Evolutionary conservation across 2,113 vertebrate species (phyloP), one percentile per base, ranked within the genome.

Genomic region (Corythornis cristatus): DNA sequence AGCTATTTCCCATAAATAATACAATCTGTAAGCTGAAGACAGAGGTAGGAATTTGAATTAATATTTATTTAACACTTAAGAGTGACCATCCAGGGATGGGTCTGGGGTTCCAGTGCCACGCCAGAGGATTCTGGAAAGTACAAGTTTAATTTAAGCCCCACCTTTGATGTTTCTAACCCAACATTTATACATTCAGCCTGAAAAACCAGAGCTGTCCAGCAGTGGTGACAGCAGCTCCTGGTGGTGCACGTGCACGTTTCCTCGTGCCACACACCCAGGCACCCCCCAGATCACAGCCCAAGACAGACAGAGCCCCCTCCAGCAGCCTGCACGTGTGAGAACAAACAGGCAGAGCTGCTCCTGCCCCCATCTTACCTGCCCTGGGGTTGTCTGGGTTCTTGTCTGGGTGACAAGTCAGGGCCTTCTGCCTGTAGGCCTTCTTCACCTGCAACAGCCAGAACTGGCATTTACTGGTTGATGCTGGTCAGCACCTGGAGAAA

Each of bases 361-460:
- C 45, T 51, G 65, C 15, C n/a, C 56, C 66, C 60, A n/a, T 33
- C 97, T 97, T 78, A 99, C 99, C 99, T 97, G 99, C 99, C 97
- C 98, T 97, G 23, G 99, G 99, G 88, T 99, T 98, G 94, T 99
- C 99, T 0, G 99, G 99, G 93, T 99, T 99, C 96, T 99, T 99
- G 96, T 99, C 99, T 0, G 99, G 99, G 95, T 99, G 99, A 93
- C 99, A 99, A 5, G 97, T 98, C 82, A 99, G 95, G 7, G 99
- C 99, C 95, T 98, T 99, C 97, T 99, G 98, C 83, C 99, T 97
- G 94, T 99, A 99, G 0, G 99, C 99, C 92, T 99, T 99, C 97
- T 99, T 99, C 70, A 99, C 98, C 99, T 99, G 91, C 29, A 94
- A 89, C 71, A 94, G 60, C 23, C 91, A 96, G 31, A 88, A 58